phyloP scores from a whole-genome alignment of 2,888 invertebrate species.

The Agonopterix subpropinquella region DNA sequence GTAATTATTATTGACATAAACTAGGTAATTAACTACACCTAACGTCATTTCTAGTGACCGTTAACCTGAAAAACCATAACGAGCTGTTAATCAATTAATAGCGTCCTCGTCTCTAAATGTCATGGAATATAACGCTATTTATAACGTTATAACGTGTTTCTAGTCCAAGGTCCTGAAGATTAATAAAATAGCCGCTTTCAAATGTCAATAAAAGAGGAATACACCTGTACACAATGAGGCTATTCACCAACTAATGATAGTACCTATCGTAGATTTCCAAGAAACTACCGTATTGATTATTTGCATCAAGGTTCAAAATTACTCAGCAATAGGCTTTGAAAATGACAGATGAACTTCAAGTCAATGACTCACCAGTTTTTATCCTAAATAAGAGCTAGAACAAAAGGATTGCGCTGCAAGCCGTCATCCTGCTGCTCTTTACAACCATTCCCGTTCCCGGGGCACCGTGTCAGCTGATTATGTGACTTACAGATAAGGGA shows the following conservation, averaged over 20 bases:
- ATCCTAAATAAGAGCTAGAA: not conserved
- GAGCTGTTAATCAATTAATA: conserved; percentile 2
- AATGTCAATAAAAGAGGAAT: conserved; percentile 24
- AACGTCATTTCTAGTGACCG: too few relatives aligned
- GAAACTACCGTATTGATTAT: conserved; percentile 17
- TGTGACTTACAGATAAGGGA: conserved; percentile 40
- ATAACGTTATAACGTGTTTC: conserved; percentile 8
- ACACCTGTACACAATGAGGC: conserved; percentile 14
- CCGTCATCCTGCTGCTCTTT: conserved; percentile 40
- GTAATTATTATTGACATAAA: too few relatives aligned
- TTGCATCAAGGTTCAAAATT: conserved; percentile 15
- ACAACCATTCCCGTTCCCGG: conserved; percentile 43
- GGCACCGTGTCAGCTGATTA: conserved; percentile 35
- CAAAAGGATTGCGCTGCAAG: conserved; percentile 26
- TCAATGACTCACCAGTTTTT: conserved; percentile 1
- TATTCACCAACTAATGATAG: conserved; percentile 3
- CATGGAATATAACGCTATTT: too few relatives aligned
- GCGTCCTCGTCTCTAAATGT: not conserved
- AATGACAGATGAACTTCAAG: conserved; percentile 10
- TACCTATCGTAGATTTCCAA: conserved; percentile 11
- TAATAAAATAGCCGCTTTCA: conserved; percentile 23
- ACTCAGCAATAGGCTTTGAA: conserved; percentile 14
- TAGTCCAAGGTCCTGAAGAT: conserved; percentile 14
- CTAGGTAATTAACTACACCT: too few relatives aligned
- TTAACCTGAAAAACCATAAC: not conserved